Percentiles rank a stretch among this genome's conserved stretches.
Conservation (phyloP, 2,113 vertebrate genomes). For the Lates calcarifer region DNA sequence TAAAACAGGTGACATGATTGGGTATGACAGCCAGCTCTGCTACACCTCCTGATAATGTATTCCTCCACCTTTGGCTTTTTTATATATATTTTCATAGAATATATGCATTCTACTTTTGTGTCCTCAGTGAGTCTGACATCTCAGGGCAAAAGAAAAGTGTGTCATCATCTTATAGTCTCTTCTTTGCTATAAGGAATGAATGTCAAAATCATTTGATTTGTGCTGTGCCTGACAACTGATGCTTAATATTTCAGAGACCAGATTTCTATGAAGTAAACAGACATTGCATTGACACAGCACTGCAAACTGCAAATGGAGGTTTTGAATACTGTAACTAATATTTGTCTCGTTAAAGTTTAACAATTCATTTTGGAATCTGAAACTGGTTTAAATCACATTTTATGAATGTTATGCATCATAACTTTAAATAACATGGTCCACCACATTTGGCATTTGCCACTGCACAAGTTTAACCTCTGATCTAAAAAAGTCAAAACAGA, state of each 20-base stretch:
- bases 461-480: too few relatives aligned
- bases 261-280: background rate
- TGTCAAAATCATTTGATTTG: background rate
- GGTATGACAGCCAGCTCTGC: conserved; percentile 34
- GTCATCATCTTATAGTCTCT: conserved; percentile 27
- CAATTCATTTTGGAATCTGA: background rate
- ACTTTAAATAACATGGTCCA: too few relatives aligned
- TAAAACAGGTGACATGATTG: conserved; percentile 42
- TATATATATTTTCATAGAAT: conserved; percentile 32
- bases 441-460: too few relatives aligned
- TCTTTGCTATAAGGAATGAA: background rate
- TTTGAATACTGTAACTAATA: background rate
- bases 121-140: conserved; percentile 34
- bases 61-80: conserved; percentile 48
- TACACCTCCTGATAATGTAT: conserved; percentile 53
- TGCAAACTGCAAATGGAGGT: background rate
- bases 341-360: background rate
- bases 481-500: background rate
- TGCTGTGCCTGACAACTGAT: background rate
- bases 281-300: background rate
- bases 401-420: background rate
- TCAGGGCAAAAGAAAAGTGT: conserved; percentile 23
- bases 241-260: background rate
- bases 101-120: conserved; percentile 28
- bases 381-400: background rate